Percentiles rank a stretch among this genome's conserved stretches.
Evolutionary conservation across 1,140 invertebrate genomes (phyloP).

Genomic region (Penaeus japonicus): DNA sequence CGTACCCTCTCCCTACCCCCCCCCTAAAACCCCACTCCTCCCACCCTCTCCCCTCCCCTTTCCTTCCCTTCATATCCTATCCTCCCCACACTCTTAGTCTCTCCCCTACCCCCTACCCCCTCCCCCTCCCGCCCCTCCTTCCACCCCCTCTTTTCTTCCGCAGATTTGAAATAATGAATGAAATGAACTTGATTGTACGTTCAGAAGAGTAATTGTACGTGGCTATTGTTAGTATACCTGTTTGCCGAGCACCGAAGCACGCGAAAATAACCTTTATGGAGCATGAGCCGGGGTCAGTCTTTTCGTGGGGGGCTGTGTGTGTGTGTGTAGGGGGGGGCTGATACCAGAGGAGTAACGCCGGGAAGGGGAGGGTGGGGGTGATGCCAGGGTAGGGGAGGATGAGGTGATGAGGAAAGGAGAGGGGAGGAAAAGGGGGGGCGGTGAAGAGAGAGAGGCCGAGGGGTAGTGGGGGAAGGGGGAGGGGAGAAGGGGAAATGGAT

Average conservation of each 20-base stretch:
- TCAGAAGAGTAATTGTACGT: slow-evolving; percentile 24
- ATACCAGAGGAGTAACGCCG: too few species aligned
- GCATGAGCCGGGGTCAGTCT: not conserved
- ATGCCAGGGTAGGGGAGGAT: too few species aligned
- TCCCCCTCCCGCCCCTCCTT: not conserved
- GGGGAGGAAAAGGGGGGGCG: too few species aligned
- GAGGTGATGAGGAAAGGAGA: too few species aligned
- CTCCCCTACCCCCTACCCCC: not conserved
- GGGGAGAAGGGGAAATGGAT: too few species aligned
- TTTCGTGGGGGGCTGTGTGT: not conserved
- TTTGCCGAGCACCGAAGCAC: not conserved
- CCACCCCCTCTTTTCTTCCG: not conserved
- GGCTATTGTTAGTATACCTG: slow-evolving; percentile 32
- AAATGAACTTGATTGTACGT: slow-evolving; percentile 52
- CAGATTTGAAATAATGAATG: slow-evolving; percentile 51
- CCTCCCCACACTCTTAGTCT: not conserved
- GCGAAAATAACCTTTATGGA: not conserved
- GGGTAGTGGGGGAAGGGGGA: too few species aligned
- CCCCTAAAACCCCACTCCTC: not conserved
- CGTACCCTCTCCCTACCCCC: not conserved
- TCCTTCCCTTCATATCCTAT: not conserved
- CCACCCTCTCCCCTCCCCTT: not conserved
- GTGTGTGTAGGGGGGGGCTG: not conserved
- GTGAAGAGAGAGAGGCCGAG: too few species aligned
- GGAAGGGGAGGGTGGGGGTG: too few species aligned